A percentile compares a stretch with the other conserved stretches of the same genome.
Conservation (phyloP, 2,888 invertebrate genomes). For the Chloroclysta siterata region DNA sequence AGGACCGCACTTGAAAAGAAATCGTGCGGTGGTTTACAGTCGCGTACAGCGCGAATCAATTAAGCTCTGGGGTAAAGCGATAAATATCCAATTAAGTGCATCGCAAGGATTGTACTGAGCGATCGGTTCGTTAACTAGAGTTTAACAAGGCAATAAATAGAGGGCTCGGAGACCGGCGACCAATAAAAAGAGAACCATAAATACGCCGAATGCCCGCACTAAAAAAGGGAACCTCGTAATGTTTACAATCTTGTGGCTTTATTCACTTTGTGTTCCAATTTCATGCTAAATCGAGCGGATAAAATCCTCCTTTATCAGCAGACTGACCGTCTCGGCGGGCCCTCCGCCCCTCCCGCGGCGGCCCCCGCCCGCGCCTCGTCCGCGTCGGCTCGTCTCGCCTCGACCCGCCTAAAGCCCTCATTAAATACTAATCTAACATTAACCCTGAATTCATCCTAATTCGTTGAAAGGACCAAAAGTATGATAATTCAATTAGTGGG, state of each 20-base stretch:
- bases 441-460: constrained; percentile 69
- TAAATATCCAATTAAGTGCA: constrained; percentile 78
- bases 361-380: constrained; percentile 23
- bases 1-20: constrained; percentile 49
- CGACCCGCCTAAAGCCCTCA: constrained; percentile 56
- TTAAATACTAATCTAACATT: constrained; percentile 76
- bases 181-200: constrained; percentile 82
- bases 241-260: constrained; percentile 85
- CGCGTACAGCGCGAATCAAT: constrained; percentile 71
- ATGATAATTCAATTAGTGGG: constrained; percentile 72
- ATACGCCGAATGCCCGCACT: constrained; percentile 77
- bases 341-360: constrained; percentile 36
- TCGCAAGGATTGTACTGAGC: constrained; percentile 66
- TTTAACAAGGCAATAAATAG: constrained; percentile 84
- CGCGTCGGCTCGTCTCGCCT: constrained; percentile 43
- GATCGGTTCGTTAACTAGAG: constrained; percentile 80
- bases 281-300: constrained; percentile 85
- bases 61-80: constrained; percentile 69
- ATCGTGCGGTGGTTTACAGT: constrained; percentile 55
- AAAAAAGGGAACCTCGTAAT: constrained; percentile 83
- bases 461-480: constrained; percentile 68
- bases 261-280: constrained; percentile 85
- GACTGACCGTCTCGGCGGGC: constrained; percentile 75
- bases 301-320: constrained; percentile 83
- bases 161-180: constrained; percentile 68